Evolutionary conservation across 2,888 invertebrate species (phyloP), one percentile per base, ranked within the genome.

Genomic region (Uropetala carovei): DNA sequence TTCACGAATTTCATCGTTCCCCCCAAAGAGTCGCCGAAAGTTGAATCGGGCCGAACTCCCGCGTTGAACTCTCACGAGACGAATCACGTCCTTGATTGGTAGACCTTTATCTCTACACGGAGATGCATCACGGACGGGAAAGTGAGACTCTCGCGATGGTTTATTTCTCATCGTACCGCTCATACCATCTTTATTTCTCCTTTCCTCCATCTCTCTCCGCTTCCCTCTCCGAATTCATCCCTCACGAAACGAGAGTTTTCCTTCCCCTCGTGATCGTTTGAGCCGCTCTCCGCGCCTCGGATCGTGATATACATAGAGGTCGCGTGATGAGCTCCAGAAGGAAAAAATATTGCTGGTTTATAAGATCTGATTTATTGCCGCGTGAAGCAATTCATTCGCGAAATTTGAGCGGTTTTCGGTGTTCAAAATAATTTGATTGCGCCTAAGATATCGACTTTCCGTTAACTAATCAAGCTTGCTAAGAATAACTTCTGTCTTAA

Each of bases 41-140:
- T 75, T 27, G 27, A 75, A 75, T 27, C 27, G 64, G 18, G 13
- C 9, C 64, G 60, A 18, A 18, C 43, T 43, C 86, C 0, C 27
- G 59, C 27, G n/a, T 11, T 43, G n/a, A 16, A 27, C 75, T 13
- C 13, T 22, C 27, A 4, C 75, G 56, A 89, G 68, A n/a, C 9
- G 89, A n/a, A 89, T 68, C 89, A 68, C 43, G 64, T 89, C 64
- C n/a, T 64, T 64, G 89, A 89, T 89, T 89, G 64, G 89, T 60
- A 11, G 60, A 43, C 89, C 43, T 89, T 75, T 89, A 89, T 89
- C 89, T 43, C 43, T 60, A 18, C 64, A 5, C 18, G n/a, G n/a
- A 64, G n/a, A 43, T 89, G 59, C 89, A 64, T 89, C 89, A 89
- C 89, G 89, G 64, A 43, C 43, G 3, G 64, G 89, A 43, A 89